These are phyloP conservation scores for Leucoraja ocellata DNA, from an alignment of 2,797 vertebrate species.

Conservation along the genomic window DNA sequence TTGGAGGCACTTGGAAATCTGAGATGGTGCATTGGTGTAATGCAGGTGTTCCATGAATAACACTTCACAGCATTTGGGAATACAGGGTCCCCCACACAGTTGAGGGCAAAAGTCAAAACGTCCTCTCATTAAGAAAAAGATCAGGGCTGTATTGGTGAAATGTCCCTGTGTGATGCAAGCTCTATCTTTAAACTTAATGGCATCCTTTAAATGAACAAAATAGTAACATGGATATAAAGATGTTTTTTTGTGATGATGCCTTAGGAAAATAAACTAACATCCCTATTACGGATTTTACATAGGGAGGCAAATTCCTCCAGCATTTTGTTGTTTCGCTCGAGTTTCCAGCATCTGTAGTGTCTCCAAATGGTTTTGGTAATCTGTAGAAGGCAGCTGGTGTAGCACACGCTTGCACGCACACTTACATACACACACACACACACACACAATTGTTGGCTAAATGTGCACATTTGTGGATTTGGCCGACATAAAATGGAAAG, in stretches of 20 bases:
- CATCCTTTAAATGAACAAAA: background rate
- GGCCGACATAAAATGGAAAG: background rate
- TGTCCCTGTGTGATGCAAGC: background rate
- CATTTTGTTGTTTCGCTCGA: no score
- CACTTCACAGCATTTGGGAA: no score
- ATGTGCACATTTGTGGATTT: background rate
- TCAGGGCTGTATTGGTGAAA: background rate
- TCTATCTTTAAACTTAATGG: background rate
- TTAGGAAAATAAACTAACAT: background rate
- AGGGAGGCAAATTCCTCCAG: background rate
- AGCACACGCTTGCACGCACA: background rate
- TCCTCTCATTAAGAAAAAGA: no score
- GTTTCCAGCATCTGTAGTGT: no score
- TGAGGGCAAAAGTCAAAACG: no score
- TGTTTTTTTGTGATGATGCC: background rate
- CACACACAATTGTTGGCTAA: background rate
- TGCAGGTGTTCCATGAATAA: no score
- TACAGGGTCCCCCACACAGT: no score
- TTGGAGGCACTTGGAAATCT: no score
- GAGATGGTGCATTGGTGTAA: no score
- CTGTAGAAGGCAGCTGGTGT: background rate
- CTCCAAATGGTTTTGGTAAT: background rate
- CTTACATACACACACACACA: background rate
- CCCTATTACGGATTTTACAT: background rate
- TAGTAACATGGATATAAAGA: background rate